A percentile compares a stretch with the other conserved stretches of the same genome.
Conservation (phyloP, 2,888 invertebrate species). For the Trichogramma dendrolimi region DNA sequence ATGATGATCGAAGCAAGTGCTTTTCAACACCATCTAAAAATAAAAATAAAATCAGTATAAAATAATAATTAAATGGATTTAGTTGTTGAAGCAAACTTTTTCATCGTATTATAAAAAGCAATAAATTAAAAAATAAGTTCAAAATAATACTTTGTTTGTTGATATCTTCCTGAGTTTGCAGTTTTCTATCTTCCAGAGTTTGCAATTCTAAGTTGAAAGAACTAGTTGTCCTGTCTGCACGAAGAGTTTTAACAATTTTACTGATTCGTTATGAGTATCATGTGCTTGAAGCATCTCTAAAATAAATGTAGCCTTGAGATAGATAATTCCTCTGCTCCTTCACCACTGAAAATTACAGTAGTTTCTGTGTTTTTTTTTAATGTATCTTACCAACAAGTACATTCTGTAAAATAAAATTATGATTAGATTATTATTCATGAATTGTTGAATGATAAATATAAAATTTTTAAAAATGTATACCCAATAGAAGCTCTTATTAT, state of each 20-base stretch:
- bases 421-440: too few relatives aligned
- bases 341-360: slow-evolving; percentile 86
- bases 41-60: background rate
- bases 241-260: slow-evolving; percentile 66
- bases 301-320: slow-evolving; percentile 96
- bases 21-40: slow-evolving; percentile 71
- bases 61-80: background rate
- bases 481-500: too few relatives aligned
- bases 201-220: slow-evolving; percentile 71
- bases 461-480: too few relatives aligned
- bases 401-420: too few relatives aligned
- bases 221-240: slow-evolving; percentile 74
- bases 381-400: too few relatives aligned
- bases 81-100: background rate
- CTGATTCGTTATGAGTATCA: slow-evolving; percentile 73
- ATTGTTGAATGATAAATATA: too few relatives aligned
- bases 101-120: slow-evolving; percentile 2
- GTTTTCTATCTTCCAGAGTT: too few relatives aligned
- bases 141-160: too few relatives aligned
- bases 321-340: slow-evolving; percentile 92
- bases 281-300: slow-evolving; percentile 78
- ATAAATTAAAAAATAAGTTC: slow-evolving; percentile 10
- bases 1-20: slow-evolving; percentile 72
- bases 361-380: slow-evolving; percentile 78
- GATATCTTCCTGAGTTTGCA: too few relatives aligned